A percentile compares a stretch with the other conserved stretches of the same genome.
phyloP scores from a whole-genome alignment of 2,888 invertebrate species.

The Microctonus aethiopoides region DNA sequence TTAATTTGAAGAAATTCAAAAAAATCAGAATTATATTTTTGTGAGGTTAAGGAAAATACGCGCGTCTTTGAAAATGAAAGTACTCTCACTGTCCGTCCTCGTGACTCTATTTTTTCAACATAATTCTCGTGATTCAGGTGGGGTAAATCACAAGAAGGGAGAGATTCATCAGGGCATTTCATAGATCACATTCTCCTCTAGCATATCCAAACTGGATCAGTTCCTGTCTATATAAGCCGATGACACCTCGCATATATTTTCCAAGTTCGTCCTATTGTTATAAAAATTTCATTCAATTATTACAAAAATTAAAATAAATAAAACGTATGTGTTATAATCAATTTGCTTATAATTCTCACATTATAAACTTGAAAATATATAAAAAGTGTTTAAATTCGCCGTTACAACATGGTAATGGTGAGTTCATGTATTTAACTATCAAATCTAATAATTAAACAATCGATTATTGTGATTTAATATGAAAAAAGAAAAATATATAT shows the following conservation, averaged over 20 bases:
- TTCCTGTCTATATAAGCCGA: constrained; percentile 47
- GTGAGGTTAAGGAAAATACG: background rate
- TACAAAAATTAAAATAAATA: background rate
- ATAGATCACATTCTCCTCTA: constrained; percentile 57
- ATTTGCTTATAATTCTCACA: background rate
- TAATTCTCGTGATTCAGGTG: constrained; percentile 37
- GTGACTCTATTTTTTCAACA: constrained; percentile 26
- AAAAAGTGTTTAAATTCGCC: background rate
- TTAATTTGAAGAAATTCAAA: too few relatives aligned
- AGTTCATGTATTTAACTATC: background rate
- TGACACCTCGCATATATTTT: constrained; percentile 12
- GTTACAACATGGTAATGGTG: background rate
- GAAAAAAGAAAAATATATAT: background rate
- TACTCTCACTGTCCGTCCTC: constrained; percentile 23
- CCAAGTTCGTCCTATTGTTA: background rate
- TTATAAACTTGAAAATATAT: background rate
- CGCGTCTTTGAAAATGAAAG: constrained; percentile 35
- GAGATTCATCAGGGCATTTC: constrained; percentile 38
- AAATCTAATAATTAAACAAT: background rate
- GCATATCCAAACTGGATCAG: constrained; percentile 57
- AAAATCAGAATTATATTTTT: background rate
- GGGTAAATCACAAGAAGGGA: constrained; percentile 40
- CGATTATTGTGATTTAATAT: background rate
- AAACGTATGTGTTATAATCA: background rate
- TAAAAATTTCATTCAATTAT: background rate